Conservation (phyloP, 2,113 vertebrate genomes). For the Actenoides lindsayi region DNA sequence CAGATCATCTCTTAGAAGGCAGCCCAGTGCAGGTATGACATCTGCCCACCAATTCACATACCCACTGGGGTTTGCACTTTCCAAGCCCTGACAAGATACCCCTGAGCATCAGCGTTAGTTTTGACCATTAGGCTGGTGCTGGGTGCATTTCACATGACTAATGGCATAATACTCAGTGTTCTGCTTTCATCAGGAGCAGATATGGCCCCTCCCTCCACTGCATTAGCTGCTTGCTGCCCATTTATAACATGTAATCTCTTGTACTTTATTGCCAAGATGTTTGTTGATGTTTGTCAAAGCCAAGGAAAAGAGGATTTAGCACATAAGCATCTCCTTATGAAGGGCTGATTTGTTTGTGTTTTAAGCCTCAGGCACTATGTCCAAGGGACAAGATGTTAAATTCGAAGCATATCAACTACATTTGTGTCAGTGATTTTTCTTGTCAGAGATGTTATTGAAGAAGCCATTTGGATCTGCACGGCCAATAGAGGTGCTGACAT, state of each 20-base stretch:
- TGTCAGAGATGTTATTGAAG: conserved; percentile 2
- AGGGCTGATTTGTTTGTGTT: conserved; percentile 30
- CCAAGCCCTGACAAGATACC: not conserved
- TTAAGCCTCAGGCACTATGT: conserved; percentile 17
- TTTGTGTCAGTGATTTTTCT: conserved; percentile 8
- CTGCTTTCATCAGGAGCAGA: conserved; percentile 51
- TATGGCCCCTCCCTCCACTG: not conserved
- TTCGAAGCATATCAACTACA: not conserved
- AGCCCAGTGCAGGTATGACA: not conserved
- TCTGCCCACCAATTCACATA: not conserved
- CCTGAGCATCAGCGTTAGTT: not conserved
- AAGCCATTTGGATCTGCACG: not conserved
- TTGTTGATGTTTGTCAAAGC: conserved; percentile 55
- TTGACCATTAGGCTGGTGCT: not conserved
- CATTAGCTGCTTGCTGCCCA: not conserved
- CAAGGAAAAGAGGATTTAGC: conserved; percentile 55
- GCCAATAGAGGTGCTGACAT: not conserved
- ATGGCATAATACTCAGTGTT: not conserved
- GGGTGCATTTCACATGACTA: conserved; percentile 5
- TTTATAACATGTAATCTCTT: conserved; percentile 52
- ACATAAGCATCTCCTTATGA: conserved; percentile 29
- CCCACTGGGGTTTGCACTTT: not conserved
- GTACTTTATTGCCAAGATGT: conserved; percentile 42
- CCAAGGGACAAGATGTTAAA: conserved; percentile 33
- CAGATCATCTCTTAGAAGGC: not conserved